A percentile compares a stretch with the other conserved stretches of the same genome.
These are phyloP conservation scores for Torymus auratus DNA, from an alignment of 2,888 invertebrate species.

Conservation along the genomic window DNA sequence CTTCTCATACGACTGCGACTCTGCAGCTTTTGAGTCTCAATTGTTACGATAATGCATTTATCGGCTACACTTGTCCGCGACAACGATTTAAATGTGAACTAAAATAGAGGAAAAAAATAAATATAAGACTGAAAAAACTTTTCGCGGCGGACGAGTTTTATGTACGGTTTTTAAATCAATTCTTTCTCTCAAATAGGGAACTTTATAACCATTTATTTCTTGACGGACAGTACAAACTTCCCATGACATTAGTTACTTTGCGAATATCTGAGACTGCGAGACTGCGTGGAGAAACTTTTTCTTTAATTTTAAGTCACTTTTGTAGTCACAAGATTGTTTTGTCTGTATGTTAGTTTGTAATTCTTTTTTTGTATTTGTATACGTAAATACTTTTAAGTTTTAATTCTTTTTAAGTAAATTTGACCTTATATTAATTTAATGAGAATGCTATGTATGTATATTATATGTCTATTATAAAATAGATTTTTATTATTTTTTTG, in stretches of 20 bases:
- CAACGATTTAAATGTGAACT: constrained; percentile 38
- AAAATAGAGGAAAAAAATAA: constrained; percentile 35
- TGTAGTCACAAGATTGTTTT: constrained; percentile 45
- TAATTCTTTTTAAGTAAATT: constrained; percentile 53
- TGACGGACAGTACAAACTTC: constrained; percentile 51
- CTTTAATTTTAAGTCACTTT: constrained; percentile 38
- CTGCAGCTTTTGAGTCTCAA: constrained; percentile 25
- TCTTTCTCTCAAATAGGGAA: constrained; percentile 28
- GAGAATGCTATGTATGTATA: constrained; percentile 34
- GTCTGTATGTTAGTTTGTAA: constrained; percentile 34
- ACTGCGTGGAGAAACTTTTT: constrained; percentile 35
- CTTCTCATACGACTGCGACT: constrained; percentile 11
- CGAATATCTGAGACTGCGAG: constrained; percentile 38
- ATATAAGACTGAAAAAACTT: constrained; percentile 47
- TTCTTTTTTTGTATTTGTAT: constrained; percentile 41
- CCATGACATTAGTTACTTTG: constrained; percentile 51
- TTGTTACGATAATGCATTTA: constrained; percentile 33
- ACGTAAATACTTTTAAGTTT: constrained; percentile 47
- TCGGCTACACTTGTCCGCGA: constrained; percentile 35
- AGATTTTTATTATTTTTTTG: constrained; percentile 49
- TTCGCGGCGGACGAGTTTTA: constrained; percentile 48
- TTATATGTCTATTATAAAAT: constrained; percentile 1
- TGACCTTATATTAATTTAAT: constrained; percentile 47
- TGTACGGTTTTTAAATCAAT: constrained; percentile 18
- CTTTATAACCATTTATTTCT: constrained; percentile 1